Percentiles rank a stretch among this genome's conserved stretches.
Evolutionary conservation across 64 coral and sea anemone species (phyloP).

Genomic region (Montipora efflorescens): DNA sequence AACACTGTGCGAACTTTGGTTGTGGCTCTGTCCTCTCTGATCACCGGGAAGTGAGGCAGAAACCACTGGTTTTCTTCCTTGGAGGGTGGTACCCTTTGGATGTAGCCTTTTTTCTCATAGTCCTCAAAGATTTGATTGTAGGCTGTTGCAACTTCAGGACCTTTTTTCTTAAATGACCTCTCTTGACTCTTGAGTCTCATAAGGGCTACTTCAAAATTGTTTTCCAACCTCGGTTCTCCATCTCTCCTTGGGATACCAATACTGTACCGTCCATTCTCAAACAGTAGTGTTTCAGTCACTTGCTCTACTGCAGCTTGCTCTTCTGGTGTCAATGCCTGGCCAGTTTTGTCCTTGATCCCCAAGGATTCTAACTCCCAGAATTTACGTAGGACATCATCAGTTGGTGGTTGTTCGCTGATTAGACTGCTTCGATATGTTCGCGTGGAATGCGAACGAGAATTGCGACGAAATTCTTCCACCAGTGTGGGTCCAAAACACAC

Average conservation of each 20-base stretch:
- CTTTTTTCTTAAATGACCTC: no score
- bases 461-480: no score
- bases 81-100: not conserved
- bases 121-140: conserved; percentile 15
- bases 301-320: not conserved
- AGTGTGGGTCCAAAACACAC: no score
- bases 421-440: not conserved
- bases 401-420: not conserved
- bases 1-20: conserved; percentile 24
- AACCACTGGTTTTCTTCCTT: conserved; percentile 25
- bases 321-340: not conserved
- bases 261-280: conserved; percentile 25
- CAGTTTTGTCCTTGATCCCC: conserved; percentile 35
- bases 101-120: conserved; percentile 47
- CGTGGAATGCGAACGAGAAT: not conserved
- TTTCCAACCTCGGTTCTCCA: conserved; percentile 34
- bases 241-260: not conserved
- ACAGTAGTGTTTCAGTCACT: not conserved
- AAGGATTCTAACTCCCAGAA: conserved; percentile 43
- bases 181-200: not conserved
- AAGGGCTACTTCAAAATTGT: conserved; percentile 46
- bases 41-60: conserved; percentile 43
- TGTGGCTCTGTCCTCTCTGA: conserved; percentile 38
- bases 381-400: not conserved
- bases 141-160: not conserved